Base-by-base conservation (phyloP, 1,140 invertebrate species). In the Mya arenaria region DNA sequence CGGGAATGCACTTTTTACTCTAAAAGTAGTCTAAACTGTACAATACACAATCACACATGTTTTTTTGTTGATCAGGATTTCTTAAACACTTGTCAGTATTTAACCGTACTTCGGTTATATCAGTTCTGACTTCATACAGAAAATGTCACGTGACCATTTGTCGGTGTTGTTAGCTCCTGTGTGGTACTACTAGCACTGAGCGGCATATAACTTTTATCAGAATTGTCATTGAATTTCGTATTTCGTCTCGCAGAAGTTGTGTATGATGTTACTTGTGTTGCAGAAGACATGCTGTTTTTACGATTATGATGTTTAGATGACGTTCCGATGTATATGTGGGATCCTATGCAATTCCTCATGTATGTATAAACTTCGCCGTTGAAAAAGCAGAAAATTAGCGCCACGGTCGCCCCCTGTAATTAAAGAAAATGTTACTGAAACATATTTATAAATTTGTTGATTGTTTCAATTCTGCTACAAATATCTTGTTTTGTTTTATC, bases 351-450 rank as follows among this genome's bases (percentile, higher is more conserved):
- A 37, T 30, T 75, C 39, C 58, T 62, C 1, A 75, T 56, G 32
- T 75, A 48, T 30, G 56, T 44, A 30, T 75, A 58, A 17, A 75
- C 72, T 58, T 86, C 77, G 28, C 77, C 77, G 32, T 80, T 80
- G 0, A 80, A 34, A 30, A 80, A 80, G 17, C 77, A 80, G 55
- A 68, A 80, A 32, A 80, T 66, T 15, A 80, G 37, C 4, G 77
- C 28, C 1, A 80, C 77, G 13, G 71, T 30, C 0, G 63, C 63
- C 19, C 77, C 77, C 77, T 80, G 36, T 25, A 79, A 68, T 48
- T 32, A 36, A 41, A 30, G 28, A 32, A 52, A 74, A 71, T 34
- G 36, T 19, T 8, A 28, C 36, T 62, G 17, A 68, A 37, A 36
- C 19, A 5, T 41, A 68, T 13, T 41, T 30, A n/a, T 13, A 60